Evolutionary conservation across 2,888 invertebrate genomes (phyloP).

Genomic region (Philonicus albiceps): DNA sequence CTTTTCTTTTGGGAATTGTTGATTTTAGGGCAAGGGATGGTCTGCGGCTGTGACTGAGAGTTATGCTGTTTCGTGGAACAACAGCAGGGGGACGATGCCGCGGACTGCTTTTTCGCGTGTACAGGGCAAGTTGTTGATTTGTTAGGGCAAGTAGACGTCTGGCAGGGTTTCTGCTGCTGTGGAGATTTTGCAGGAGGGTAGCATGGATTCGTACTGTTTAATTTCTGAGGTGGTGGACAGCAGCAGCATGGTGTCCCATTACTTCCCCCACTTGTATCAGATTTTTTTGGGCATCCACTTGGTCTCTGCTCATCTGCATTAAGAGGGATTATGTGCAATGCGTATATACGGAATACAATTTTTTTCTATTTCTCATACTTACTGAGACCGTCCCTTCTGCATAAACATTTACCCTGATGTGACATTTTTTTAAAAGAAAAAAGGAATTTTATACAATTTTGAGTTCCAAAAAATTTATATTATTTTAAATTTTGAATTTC

Average conservation of each 20-base stretch:
- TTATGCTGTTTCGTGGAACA: too few relatives aligned
- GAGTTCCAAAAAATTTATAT: background rate
- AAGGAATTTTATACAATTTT: background rate
- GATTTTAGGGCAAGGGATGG: background rate
- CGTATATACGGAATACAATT: too few relatives aligned
- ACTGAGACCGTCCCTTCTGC: conserved; percentile 65
- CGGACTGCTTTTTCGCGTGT: too few relatives aligned
- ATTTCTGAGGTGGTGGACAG: background rate
- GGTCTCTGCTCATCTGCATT: conserved; percentile 12
- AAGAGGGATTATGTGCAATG: background rate
- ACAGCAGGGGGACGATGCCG: too few relatives aligned
- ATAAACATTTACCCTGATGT: conserved; percentile 62
- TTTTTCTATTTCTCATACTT: background rate
- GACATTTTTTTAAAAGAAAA: background rate
- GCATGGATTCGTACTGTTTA: background rate
- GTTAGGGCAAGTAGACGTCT: too few relatives aligned
- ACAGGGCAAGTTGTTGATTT: too few relatives aligned
- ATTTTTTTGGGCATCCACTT: background rate
- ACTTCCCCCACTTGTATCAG: background rate
- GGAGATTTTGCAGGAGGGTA: background rate
- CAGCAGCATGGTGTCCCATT: background rate
- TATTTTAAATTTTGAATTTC: background rate
- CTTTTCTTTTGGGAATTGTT: background rate
- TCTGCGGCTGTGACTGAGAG: too few relatives aligned
- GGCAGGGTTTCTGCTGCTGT: too few relatives aligned